Conservation (phyloP, 2,797 vertebrate genomes). For the Zalophus californianus region DNA sequence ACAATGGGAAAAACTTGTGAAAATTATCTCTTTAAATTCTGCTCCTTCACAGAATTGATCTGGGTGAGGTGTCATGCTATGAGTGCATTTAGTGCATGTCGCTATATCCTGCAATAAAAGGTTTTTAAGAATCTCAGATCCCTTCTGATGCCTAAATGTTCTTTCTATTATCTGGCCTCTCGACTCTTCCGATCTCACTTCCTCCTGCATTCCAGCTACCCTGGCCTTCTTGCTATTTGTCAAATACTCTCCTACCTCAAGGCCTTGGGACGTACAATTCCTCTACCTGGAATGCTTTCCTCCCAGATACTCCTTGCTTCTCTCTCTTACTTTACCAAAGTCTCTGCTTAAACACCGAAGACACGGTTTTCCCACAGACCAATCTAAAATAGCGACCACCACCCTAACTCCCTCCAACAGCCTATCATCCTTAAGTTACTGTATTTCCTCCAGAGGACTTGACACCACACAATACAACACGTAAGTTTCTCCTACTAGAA, state of each 20-base stretch:
- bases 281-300: neutral
- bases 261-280: neutral
- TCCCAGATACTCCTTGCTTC: neutral
- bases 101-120: neutral
- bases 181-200: neutral
- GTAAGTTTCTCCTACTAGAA: neutral
- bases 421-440: neutral
- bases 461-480: rapidly evolving
- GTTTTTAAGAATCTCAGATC: neutral
- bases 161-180: neutral
- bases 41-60: neutral
- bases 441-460: neutral
- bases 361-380: neutral
- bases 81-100: no score
- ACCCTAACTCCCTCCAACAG: neutral
- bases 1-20: neutral
- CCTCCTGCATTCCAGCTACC: neutral
- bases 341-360: neutral
- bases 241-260: neutral
- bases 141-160: neutral
- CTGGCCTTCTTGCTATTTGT: neutral
- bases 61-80: neutral
- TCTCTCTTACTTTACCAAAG: neutral
- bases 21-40: neutral
- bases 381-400: neutral